Evolutionary conservation across 2,113 vertebrate species (phyloP), one percentile per base, ranked within the genome.

Genomic region (Poeciliopsis turrubarensis): DNA sequence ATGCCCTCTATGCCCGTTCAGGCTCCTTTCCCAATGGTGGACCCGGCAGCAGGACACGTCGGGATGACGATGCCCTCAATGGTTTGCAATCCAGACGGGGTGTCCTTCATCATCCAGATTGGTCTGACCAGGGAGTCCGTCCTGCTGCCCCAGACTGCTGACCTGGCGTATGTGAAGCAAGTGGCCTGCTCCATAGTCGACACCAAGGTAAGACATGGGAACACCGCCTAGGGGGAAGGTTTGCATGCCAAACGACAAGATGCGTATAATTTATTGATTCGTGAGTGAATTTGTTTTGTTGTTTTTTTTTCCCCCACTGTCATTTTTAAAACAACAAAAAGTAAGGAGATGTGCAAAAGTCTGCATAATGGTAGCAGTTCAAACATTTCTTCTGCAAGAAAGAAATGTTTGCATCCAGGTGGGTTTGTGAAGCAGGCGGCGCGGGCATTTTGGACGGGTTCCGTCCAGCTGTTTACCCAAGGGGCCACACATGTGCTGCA

Each of bases 61-160:
- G 73, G 89, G 7, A 84, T 89, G 6, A 51, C 62, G 69, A 77
- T 89, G 75, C 74, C 84, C 57, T 62, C 82, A 0, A 64, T 71
- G 34, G 82, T 90, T 22, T 80, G 91, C 3, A 76, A 82, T 29
- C 92, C 91, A 57, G 75, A 89, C 0, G 96, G 96, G 27, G 93
- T 97, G 68, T 97, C 96, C 77, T 97, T 97, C 93, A 95, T 96
- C 91, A 96, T 97, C 90, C 96, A 97, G 93, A 97, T 97, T 37
- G 96, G 96, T 15, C 89, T 97, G 82, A 96, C 96, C 47, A 92
- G 96, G 62, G 96, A 97, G 75, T 96, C 95, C 9, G 96, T 97
- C 70, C 85, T 97, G 83, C 80, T 97, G 86, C 95, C 96, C 3
- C 91, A 93, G 34, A 90, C 90, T 25, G 95, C 95, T 0, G 96